Base-by-base conservation (phyloP, 2,797 vertebrate genomes). In the Neosilurus mollespiculum region DNA sequence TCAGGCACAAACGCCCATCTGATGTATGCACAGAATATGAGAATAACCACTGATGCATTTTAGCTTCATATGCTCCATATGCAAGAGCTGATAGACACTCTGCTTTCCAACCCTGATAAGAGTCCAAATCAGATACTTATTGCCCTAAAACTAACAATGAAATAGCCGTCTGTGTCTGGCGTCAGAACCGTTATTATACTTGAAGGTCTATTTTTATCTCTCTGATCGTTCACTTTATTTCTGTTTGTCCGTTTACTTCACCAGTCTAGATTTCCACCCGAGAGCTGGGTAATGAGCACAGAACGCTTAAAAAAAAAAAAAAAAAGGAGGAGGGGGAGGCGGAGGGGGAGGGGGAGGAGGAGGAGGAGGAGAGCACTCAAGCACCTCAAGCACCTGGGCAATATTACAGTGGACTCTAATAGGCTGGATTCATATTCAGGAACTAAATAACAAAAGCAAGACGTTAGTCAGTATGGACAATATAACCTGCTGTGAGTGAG, bases 221-320 rank as follows among this genome's bases (percentile, higher is more conserved):
- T 56, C 12, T 24, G 43, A 64, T 78, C 18, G 64, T 58, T 80
- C 49, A 69, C 72, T 69, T 61, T 62, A 30, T 64, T 71, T 83
- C 26, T 51, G 76, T 58, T 62, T 62, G 66, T 18, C 30, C n/a
- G 24, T 56, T 73, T 56, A 37, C 61, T 53, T 56, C 85, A 83
- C 43, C 77, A 64, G 30, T 62, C 22, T 82, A 65, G 24, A 83
- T 73, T 81, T 73, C 65, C 54, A 62, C 76, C 82, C 30, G 54
- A 82, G 53, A 83, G 26, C 72, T 84, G 34, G 61, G 16, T 81
- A 81, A 80, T 53, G 64, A 87, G 53, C 78, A 78, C 65, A 49
- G 53, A 43, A 30, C 30, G 30, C 30, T 30, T 30, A 1, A 30
- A 43, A 43, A 43, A 43, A 43, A 43, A 43, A 8, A 43, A 43